Percentiles rank a stretch among this genome's conserved stretches.
phyloP scores from a whole-genome alignment of 2,113 vertebrate species.

The Grammomys surdaster region DNA sequence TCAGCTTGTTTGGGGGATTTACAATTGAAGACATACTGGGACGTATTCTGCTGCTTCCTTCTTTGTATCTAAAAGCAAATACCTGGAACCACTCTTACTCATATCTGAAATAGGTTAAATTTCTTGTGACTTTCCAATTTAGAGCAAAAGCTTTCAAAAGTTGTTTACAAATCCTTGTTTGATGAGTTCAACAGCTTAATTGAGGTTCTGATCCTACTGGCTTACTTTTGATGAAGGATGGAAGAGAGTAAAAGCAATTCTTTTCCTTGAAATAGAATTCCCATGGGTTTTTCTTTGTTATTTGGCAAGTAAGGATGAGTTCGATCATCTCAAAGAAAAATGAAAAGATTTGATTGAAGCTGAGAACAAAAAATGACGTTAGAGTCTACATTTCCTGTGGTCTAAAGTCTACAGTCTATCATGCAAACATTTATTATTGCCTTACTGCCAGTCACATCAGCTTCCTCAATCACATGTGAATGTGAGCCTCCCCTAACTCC shows the following conservation, averaged over 20 bases:
- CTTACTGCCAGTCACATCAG: not conserved
- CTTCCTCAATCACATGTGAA: not conserved
- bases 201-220: not conserved
- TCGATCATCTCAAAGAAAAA: not conserved
- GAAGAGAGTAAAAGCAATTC: not conserved
- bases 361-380: not conserved
- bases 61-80: not conserved
- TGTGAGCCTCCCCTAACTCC: not conserved
- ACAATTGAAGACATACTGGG: not conserved
- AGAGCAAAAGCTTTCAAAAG: not conserved
- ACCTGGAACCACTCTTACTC: not conserved
- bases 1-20: not conserved
- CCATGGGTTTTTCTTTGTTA: not conserved
- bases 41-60: not conserved
- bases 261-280: not conserved
- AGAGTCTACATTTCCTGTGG: not conserved
- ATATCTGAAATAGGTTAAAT: not conserved
- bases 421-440: not conserved
- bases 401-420: not conserved
- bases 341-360: not conserved
- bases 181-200: not conserved
- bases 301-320: not conserved
- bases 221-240: not conserved
- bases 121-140: not conserved
- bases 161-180: not conserved